Base-by-base conservation (phyloP, 2,113 vertebrate genomes). In the Datnioides undecimradiatus region DNA sequence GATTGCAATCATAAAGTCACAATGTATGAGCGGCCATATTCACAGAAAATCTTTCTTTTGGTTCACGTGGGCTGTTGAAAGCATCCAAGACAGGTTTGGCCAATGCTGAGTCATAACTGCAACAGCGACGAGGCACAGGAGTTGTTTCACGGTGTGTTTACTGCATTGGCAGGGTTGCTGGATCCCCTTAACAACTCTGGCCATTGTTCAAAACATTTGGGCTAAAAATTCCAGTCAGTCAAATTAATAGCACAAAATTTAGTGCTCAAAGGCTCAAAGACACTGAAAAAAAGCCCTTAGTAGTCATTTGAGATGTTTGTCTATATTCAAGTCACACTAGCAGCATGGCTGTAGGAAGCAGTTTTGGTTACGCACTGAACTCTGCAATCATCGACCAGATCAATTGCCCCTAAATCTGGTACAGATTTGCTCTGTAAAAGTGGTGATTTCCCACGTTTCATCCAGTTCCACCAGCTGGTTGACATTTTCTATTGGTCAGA, bases 51-150 rank as follows among this genome's bases (percentile, higher is more conserved):
- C 54, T 55, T 77, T 25, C 13, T 52, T 11, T 66, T 38, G 55
- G 29, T n/a, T 27, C 21, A 40, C 49, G n/a, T 80, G 12, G 55
- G 27, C 34, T 62, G 12, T 41, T n/a, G 29, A 65, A 57, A 51
- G 49, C 27, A 34, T 59, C 31, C 65, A 59, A 33, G 49, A 74
- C 33, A 29, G 6, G 33, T 68, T 68, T 81, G 49, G 57, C 36
- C 31, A 38, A 64, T 65, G 59, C 16, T 25, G 40, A 52, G 17
- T 67, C n/a, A 23, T 21, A 41, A 13, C 12, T 27, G 34, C 62
- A 80, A 27, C 4, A 52, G 36, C 52, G 36, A 60, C 57, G 31
- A 4, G 9, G 31, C 19, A 36, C 31, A 79, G 25, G 33, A 17
- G 54, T 49, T 25, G 27, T 43, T 31, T 48, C 12, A 41, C 3